Evolutionary conservation across 2,113 vertebrate genomes (phyloP).

Genomic region (Indri indri): DNA sequence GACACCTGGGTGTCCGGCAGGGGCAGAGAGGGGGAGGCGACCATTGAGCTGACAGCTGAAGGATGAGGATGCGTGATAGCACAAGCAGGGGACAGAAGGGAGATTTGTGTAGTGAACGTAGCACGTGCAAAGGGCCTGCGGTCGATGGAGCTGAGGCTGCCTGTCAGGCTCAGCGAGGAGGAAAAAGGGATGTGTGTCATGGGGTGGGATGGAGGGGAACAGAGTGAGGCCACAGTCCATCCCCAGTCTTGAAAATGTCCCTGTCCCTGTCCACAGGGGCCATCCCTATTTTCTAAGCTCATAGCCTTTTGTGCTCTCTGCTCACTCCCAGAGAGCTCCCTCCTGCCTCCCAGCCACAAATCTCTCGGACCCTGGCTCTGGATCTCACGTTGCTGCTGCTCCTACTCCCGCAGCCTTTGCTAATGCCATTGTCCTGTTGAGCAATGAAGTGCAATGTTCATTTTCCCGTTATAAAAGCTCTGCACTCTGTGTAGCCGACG

Average conservation of each 20-base stretch:
- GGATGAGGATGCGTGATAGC: too few species aligned
- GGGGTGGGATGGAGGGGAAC: accelerated
- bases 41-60: background rate
- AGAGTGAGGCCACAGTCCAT: accelerated
- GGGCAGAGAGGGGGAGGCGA: background rate
- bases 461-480: too few species aligned
- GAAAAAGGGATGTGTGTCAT: background rate
- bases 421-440: accelerated
- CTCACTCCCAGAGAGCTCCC: background rate
- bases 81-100: too few species aligned
- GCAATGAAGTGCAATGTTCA: too few species aligned
- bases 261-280: too few species aligned
- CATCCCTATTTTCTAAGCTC: background rate
- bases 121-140: background rate
- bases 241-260: background rate
- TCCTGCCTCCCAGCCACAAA: background rate
- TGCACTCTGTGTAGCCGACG: background rate
- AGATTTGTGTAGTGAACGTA: too few species aligned
- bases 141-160: too few species aligned
- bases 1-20: background rate
- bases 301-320: accelerated
- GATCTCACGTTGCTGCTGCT: background rate
- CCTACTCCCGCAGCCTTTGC: accelerated
- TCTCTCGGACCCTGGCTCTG: too few species aligned
- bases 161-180: accelerated